A percentile compares a stretch with the other conserved stretches of the same genome.
These are phyloP conservation scores for Phortica variegata DNA, from an alignment of 1,140 invertebrate genomes.

Conservation along the genomic window DNA sequence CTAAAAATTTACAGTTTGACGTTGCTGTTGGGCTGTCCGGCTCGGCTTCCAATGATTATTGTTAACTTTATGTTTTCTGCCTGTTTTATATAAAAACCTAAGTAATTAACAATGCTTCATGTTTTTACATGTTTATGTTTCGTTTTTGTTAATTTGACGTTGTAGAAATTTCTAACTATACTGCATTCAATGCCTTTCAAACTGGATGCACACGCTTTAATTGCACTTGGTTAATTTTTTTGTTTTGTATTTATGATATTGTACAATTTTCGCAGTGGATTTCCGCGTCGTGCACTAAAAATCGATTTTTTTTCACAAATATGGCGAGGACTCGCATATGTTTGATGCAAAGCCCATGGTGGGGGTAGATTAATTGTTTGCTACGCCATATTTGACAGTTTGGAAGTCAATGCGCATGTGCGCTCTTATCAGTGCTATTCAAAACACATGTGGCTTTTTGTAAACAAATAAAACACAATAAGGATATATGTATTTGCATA, in stretches of 20 bases:
- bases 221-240: conserved; percentile 1
- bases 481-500: too few species aligned
- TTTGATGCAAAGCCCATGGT: conserved; percentile 21
- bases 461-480: too few species aligned
- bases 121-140: too few species aligned
- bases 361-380: conserved; percentile 18
- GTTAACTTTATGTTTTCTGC: too few species aligned
- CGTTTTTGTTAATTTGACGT: too few species aligned
- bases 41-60: too few species aligned
- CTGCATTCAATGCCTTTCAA: conserved; percentile 7
- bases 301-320: too few species aligned
- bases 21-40: too few species aligned
- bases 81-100: too few species aligned
- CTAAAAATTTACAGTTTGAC: too few species aligned
- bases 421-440: conserved; percentile 31
- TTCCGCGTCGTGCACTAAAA: conserved; percentile 27
- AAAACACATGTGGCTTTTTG: too few species aligned
- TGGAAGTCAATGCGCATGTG: conserved; percentile 33
- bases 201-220: conserved; percentile 9
- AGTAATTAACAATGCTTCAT: too few species aligned
- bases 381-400: conserved; percentile 23
- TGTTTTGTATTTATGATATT: background rate
- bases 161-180: background rate
- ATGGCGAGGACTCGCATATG: conserved; percentile 39
- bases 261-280: conserved; percentile 13